Evolutionary conservation across 2,888 invertebrate genomes (phyloP).

Genomic region (Deilephila elpenor): DNA sequence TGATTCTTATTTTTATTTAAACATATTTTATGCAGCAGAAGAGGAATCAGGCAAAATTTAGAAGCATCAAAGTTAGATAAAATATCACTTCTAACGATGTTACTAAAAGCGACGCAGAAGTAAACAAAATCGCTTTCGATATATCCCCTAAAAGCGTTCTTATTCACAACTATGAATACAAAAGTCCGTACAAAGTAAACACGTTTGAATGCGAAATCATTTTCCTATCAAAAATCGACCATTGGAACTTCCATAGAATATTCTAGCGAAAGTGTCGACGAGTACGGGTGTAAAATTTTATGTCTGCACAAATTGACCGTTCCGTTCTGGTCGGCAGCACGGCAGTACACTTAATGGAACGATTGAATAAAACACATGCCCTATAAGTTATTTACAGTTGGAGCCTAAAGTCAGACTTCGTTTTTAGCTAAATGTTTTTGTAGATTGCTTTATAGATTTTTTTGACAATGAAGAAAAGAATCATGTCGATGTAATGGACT

Average conservation of each 20-base stretch:
- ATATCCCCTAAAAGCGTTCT: conserved; percentile 11
- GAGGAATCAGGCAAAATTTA: no score
- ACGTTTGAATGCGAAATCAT: conserved; percentile 18
- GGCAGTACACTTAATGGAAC: conserved; percentile 45
- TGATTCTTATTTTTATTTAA: no score
- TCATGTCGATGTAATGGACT: no score
- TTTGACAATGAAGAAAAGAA: no score
- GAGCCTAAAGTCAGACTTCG: not conserved
- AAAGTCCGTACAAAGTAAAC: conserved; percentile 15
- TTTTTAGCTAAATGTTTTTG: not conserved
- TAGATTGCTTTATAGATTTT: not conserved
- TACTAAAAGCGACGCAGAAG: not conserved
- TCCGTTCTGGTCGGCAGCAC: conserved; percentile 50
- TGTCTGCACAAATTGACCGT: conserved; percentile 54
- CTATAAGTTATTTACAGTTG: not conserved
- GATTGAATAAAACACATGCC: conserved; percentile 48
- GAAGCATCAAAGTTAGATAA: no score
- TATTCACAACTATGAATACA: conserved; percentile 5
- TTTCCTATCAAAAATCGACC: conserved; percentile 37
- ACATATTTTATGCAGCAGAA: no score
- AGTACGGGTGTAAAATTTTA: conserved; percentile 56
- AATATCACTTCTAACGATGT: not conserved
- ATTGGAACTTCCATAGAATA: conserved; percentile 44
- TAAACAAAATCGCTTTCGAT: not conserved
- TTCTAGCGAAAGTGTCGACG: conserved; percentile 50